Evolutionary conservation across 2,113 vertebrate species (phyloP), one percentile per base, ranked within the genome.

Genomic region (Paracanthobrama guichenoti): DNA sequence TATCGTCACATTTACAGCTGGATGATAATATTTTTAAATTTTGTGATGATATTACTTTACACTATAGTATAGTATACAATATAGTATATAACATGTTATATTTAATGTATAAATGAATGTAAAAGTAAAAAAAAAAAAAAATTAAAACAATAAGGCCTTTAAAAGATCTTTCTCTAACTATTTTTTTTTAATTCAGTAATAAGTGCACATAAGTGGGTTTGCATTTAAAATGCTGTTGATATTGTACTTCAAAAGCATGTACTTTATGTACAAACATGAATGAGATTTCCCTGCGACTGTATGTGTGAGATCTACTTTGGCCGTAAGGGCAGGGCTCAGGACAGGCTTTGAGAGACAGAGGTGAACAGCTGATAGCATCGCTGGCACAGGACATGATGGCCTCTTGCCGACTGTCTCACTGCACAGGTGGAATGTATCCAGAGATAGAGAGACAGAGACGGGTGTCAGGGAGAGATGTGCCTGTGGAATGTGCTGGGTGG

Each of bases 371-470:
- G 78, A 80, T 88, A 81, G 46, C 88, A 84, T 85, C 87, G 90
- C 84, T 93, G 91, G 92, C 87, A 87, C 84, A 87, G 90, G 89
- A 88, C 90, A 87, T 62, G 46, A 28, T 90, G 87, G 85, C 87
- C 89, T 91, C 89, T 91, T 39, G 59, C 81, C 88, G 79, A 84
- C 83, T 83, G 79, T 74, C 9, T 11, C 82, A 87, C 84, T 50
- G 85, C 75, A 88, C 89, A 92, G 89, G 91, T 91, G 89, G 88
- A 90, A 89, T 87, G 87, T 26, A 71, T 88, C 86, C 81, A 72
- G 78, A 81, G 57, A 75, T 46, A 72, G 13, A 79, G 85, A 77
- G 24, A 77, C 42, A 80, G 72, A 44, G 67, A 72, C 35, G 39
- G 6, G 13, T 13, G n/a, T 85, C 78, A 50, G 39, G 60, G 28